These are phyloP conservation scores for Ormyrus thymus DNA, from an alignment of 2,888 invertebrate species.

Conservation along the genomic window DNA sequence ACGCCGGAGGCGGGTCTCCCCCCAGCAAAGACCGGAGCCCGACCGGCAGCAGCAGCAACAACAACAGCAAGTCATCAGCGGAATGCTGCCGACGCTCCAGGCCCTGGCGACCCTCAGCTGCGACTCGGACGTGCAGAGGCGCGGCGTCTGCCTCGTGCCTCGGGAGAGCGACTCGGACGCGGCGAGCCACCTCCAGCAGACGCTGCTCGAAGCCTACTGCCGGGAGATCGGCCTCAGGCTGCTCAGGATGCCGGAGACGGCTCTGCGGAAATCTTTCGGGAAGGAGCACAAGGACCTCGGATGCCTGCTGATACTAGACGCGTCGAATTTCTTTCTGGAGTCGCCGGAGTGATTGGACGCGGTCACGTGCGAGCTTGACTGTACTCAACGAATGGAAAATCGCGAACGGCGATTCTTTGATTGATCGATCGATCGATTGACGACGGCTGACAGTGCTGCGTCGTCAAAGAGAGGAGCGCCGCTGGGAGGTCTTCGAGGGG, in stretches of 20 bases:
- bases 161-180: conserved; percentile 81
- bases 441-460: too few relatives aligned
- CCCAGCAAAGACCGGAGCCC: too few relatives aligned
- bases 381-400: too few relatives aligned
- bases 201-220: conserved; percentile 86
- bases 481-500: too few relatives aligned
- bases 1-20: conserved; percentile 2
- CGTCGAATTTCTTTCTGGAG: conserved; percentile 60
- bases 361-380: too few relatives aligned
- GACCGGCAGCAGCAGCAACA: conserved; percentile 3
- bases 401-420: too few relatives aligned
- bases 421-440: too few relatives aligned
- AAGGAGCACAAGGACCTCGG: conserved; percentile 64
- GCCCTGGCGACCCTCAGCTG: conserved; percentile 82
- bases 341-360: conserved; percentile 52
- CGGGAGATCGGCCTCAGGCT: conserved; percentile 87
- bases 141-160: conserved; percentile 78
- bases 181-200: conserved; percentile 87
- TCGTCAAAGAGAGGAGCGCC: too few relatives aligned
- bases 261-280: conserved; percentile 63
- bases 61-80: conserved; percentile 76
- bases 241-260: conserved; percentile 78
- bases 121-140: conserved; percentile 59
- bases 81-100: conserved; percentile 80
- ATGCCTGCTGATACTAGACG: conserved; percentile 60